Evolutionary conservation across 2,113 vertebrate genomes (phyloP), one percentile per base, ranked within the genome.

Genomic region (Podilymbus podiceps): DNA sequence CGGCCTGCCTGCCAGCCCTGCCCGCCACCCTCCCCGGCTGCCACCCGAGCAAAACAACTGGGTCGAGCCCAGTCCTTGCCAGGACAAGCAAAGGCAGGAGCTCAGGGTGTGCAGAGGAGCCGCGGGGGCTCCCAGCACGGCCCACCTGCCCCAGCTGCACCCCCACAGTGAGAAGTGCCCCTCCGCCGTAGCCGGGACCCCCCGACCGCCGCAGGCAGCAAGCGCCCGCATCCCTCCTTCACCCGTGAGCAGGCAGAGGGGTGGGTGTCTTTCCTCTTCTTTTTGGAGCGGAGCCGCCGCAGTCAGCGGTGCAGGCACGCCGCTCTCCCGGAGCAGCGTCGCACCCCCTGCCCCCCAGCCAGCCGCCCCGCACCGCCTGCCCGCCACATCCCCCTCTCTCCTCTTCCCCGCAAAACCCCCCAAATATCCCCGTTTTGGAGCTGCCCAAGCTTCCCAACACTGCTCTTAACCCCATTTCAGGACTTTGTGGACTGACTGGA

Each of bases 331-430:
- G 40, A 71, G 30, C 28, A 15, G 40, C n/a, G 49, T 24, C 66
- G 20, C 23, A 24, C 31, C 24, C 31, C 28, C 49, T 42, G 23
- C 31, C n/a, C 58, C 21, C 66, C 71, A 38, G 50, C 35, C 42
- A 71, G 50, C n/a, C 38, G 15, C 47, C 22, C 38, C 7, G 7
- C 24, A 44, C 14, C 3, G 2, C 50, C 25, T 40, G 38, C 27
- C 49, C 2, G 2, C 49, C 35, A 6, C 0, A 0, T 63, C 50
- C 55, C n/a, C 8, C 1, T 24, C 33, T 15, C 19, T 28, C 38
- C n/a, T 56, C 50, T 68, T 46, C 68, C 22, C 40, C 56, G 25
- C 31, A 60, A 79, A 73, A 31, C 20, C 0, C 1, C 6, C 79
- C 8, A 19, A 60, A 68, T 10, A 31, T 3, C 2, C 38, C 20